These are phyloP conservation scores for Heloderma charlesbogerti DNA, from an alignment of 2,113 vertebrate species.

Conservation along the genomic window DNA sequence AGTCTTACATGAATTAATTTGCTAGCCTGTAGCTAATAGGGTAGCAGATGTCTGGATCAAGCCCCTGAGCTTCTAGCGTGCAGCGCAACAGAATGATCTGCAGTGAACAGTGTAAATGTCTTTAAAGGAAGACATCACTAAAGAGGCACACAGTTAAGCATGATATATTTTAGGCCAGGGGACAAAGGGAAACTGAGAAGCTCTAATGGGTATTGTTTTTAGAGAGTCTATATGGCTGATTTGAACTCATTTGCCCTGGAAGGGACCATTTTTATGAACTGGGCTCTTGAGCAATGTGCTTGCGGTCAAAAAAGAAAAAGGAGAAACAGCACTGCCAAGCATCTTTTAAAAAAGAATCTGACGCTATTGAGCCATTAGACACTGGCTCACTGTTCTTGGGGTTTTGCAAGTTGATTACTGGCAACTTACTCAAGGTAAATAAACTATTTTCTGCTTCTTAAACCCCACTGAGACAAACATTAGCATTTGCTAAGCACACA, in stretches of 20 bases:
- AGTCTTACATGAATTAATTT: conserved; percentile 77
- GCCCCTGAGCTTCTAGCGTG: conserved; percentile 76
- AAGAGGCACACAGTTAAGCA: conserved; percentile 55
- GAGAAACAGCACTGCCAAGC: conserved; percentile 1
- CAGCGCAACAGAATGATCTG: conserved; percentile 80
- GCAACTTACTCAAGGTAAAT: conserved; percentile 37
- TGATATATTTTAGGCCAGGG: conserved; percentile 68
- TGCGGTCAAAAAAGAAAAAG: conserved; percentile 12
- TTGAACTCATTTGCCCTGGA: conserved; percentile 51
- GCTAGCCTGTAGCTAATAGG: conserved; percentile 66
- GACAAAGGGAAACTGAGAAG: conserved; percentile 43
- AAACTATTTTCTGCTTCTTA: conserved; percentile 44
- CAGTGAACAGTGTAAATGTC: conserved; percentile 80
- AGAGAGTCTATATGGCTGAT: conserved; percentile 19
- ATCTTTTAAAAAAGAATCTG: conserved; percentile 41
- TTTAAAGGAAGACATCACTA: conserved; percentile 74
- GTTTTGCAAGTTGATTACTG: conserved; percentile 33
- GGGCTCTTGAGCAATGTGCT: conserved; percentile 50
- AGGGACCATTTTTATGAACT: conserved; percentile 23
- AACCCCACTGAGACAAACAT: conserved; percentile 42
- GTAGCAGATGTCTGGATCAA: conserved; percentile 76
- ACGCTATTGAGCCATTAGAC: conserved; percentile 28
- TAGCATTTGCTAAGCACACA: conserved; percentile 13
- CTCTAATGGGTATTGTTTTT: conserved; percentile 17
- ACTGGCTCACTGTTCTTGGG: conserved; percentile 33